Base-by-base conservation (phyloP, 2,888 invertebrate species). In the Ceramica pisi region DNA sequence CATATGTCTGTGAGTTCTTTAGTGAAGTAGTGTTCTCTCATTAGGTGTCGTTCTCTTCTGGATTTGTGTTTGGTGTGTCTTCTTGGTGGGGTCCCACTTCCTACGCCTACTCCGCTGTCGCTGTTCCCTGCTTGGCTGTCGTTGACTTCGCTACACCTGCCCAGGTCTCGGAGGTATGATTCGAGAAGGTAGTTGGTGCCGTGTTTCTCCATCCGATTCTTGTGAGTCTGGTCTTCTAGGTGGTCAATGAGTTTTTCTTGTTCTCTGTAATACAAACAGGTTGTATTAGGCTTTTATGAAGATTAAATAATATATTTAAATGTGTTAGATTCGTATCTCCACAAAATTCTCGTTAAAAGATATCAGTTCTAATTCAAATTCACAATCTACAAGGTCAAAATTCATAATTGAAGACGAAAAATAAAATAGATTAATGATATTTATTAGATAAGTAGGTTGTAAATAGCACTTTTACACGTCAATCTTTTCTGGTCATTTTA, bases 101-200 rank as follows among this genome's bases (percentile, higher is more conserved):
- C 97, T 5, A 97, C 97, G 61, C 97, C 96, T 3, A 97, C 97
- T 0, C 97, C 97, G 75, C 97, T 97, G 87, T 97, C 97, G 86
- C 97, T 97, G 90, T 97, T 97, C n/a, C 97, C 97, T 35, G 97
- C 97, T 82, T 96, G 96, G 78, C 96, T 96, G 72, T 96, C 96
- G 86, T 95, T 95, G 10, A 94, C 94, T 86, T 96, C 96, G 73
- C 93, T 94, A 83, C 90, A 91, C 78, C 95, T 85, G 2, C 95
- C 95, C 0, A 96, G 87, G 80, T 96, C 96, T 46, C 95, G 90
- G 26, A 98, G 95, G 90, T 98, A 98, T 1, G 98, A 97, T 91
- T 98, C 98, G 21, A 98, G 94, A 61, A 98, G 96, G 90, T 98
- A 98, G 92, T 98, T 98, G 78, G 97, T 97, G 23, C 98, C 98